phyloP scores from a whole-genome alignment of 2,797 vertebrate genomes.

The Channallabes apus region DNA sequence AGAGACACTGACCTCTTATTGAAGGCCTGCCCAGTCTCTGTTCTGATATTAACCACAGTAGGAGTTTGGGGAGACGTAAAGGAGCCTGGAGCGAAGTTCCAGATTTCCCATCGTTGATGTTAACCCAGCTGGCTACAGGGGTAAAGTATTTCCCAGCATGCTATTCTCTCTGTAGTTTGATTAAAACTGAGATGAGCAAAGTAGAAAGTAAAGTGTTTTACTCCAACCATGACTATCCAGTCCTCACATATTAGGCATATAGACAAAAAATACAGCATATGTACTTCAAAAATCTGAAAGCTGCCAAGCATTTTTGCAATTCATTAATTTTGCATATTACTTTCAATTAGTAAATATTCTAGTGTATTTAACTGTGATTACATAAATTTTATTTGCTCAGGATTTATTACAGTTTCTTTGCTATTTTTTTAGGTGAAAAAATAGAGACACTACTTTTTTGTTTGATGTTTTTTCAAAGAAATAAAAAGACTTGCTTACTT shows the following conservation, averaged over 20 bases:
- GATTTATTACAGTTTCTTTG: neutral
- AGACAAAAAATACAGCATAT: conserved; percentile 20
- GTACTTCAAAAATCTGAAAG: neutral
- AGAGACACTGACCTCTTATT: conserved; percentile 66
- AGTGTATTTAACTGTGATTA: neutral
- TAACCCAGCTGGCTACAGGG: conserved; percentile 72
- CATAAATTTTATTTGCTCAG: neutral
- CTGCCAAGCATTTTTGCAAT: neutral
- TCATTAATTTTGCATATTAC: no score
- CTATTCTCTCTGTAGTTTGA: conserved; percentile 68
- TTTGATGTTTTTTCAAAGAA: neutral
- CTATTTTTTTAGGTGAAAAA: neutral
- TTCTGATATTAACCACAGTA: conserved; percentile 77
- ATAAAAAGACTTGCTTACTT: neutral
- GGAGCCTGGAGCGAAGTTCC: conserved; percentile 64
- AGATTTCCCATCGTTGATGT: conserved; percentile 67
- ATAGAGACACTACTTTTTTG: neutral
- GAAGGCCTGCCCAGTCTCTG: conserved; percentile 63
- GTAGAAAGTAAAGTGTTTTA: conserved; percentile 64
- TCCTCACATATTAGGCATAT: neutral
- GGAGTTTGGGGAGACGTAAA: conserved; percentile 65
- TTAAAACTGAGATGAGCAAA: conserved; percentile 70
- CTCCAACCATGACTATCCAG: conserved; percentile 40
- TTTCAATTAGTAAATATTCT: neutral
- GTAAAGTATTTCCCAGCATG: conserved; percentile 70